These are phyloP conservation scores for Salpingus planirostris DNA, from an alignment of 2,888 invertebrate genomes.

Conservation along the genomic window DNA sequence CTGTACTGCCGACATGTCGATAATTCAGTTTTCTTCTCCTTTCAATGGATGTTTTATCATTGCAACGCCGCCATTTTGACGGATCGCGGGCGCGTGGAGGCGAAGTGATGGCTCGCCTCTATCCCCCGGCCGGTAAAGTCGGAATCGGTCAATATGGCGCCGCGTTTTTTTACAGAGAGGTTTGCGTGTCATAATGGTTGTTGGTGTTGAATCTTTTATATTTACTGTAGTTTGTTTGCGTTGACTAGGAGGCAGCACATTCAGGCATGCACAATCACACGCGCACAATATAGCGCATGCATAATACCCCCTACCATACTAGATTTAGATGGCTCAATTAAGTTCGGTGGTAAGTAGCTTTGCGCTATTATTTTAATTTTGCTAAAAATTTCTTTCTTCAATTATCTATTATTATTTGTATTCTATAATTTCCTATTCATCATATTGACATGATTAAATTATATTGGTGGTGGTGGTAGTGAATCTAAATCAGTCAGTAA, in stretches of 20 bases:
- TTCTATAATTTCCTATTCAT: too few species aligned
- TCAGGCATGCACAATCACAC: constrained; percentile 40
- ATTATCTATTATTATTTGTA: background rate
- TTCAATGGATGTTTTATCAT: too few species aligned
- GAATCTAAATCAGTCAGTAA: too few species aligned
- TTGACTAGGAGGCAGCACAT: constrained; percentile 42
- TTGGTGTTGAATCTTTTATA: constrained; percentile 29
- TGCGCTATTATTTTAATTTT: constrained; percentile 36
- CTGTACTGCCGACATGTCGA: too few species aligned
- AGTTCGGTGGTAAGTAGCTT: constrained; percentile 40
- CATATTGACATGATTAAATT: too few species aligned
- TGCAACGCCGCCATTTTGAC: too few species aligned
- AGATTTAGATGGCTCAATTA: constrained; percentile 41
- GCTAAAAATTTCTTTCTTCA: constrained; percentile 16
- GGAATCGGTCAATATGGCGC: too few species aligned
- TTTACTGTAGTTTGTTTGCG: constrained; percentile 41
- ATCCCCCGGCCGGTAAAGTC: too few species aligned
- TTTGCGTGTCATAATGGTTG: constrained; percentile 25
- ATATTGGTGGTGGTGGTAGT: constrained; percentile 9
- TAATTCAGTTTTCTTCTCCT: too few species aligned
- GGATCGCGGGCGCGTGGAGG: too few species aligned
- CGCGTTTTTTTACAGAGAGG: too few species aligned
- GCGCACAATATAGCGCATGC: constrained; percentile 42
- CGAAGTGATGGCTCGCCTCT: too few species aligned
- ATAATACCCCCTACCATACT: constrained; percentile 40